Percentiles rank a stretch among this genome's conserved stretches.
phyloP scores from a whole-genome alignment of 2,113 vertebrate genomes.

The Atlantisia rogersi region DNA sequence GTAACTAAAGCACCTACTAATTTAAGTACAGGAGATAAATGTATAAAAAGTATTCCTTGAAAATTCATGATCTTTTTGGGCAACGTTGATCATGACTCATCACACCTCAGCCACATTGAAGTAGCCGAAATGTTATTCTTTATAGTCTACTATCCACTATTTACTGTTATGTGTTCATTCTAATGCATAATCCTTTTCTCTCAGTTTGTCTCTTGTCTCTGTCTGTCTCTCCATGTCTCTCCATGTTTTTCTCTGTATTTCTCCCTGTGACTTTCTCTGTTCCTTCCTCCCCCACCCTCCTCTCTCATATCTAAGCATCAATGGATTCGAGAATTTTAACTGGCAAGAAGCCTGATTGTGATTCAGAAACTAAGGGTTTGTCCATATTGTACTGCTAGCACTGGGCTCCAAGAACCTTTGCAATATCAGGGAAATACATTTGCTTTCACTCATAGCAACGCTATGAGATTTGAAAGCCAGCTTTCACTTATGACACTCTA shows the following conservation, averaged over 20 bases:
- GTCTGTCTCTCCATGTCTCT: neutral
- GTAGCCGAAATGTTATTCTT: neutral
- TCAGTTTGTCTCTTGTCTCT: neutral
- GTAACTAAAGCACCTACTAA: neutral
- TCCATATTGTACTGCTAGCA: neutral
- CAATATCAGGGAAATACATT: neutral
- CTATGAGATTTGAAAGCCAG: neutral
- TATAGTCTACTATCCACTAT: neutral
- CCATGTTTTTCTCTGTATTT: neutral
- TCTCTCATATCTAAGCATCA: neutral
- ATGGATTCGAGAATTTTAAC: neutral
- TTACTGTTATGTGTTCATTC: neutral
- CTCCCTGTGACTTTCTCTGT: neutral
- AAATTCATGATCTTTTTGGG: neutral
- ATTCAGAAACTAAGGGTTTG: neutral
- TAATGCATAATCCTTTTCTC: neutral
- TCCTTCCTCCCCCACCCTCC: rapidly evolving
- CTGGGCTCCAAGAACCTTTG: neutral
- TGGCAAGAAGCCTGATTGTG: neutral
- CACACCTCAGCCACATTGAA: neutral
- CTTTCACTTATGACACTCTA: neutral
- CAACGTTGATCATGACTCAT: neutral
- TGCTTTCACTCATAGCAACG: neutral
- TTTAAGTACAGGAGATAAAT: neutral
- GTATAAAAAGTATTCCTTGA: neutral